These are phyloP conservation scores for Dendrolimus houi DNA, from an alignment of 2,888 invertebrate species.

Conservation along the genomic window DNA sequence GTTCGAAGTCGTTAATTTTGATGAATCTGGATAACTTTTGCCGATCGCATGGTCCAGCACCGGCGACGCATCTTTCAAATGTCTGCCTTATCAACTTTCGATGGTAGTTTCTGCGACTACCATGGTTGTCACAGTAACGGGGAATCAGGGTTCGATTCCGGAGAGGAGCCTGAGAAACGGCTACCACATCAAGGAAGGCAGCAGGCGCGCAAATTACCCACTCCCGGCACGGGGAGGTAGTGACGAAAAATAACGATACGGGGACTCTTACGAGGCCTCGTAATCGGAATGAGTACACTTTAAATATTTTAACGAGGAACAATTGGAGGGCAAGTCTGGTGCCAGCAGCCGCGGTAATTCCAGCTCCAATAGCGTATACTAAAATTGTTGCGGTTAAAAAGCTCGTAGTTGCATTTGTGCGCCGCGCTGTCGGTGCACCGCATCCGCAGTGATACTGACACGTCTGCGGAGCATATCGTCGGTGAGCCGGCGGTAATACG, in stretches of 20 bases:
- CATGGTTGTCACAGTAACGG: slow-evolving; percentile 83
- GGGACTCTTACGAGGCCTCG: slow-evolving; percentile 74
- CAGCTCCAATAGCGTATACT: too few species aligned
- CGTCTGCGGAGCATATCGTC: slow-evolving; percentile 38
- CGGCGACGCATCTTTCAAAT: slow-evolving; percentile 79
- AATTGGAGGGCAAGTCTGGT: too few species aligned
- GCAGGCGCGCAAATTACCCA: too few species aligned
- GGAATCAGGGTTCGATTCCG: slow-evolving; percentile 84
- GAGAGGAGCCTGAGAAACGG: slow-evolving; percentile 25
- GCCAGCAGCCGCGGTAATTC: too few species aligned
- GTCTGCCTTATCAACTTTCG: slow-evolving; percentile 82
- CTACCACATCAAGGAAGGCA: too few species aligned
- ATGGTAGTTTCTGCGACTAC: slow-evolving; percentile 80
- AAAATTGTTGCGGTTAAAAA: too few species aligned
- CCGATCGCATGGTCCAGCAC: slow-evolving; percentile 43
- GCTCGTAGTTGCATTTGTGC: too few species aligned
- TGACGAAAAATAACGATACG: slow-evolving; percentile 81
- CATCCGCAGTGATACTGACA: slow-evolving; percentile 41
- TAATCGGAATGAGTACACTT: slow-evolving; percentile 75
- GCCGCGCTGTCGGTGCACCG: slow-evolving; percentile 38
- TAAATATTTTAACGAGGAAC: slow-evolving; percentile 25
- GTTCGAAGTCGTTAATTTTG: slow-evolving; percentile 51
- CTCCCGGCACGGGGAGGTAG: slow-evolving; percentile 54
- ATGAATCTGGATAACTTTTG: slow-evolving; percentile 47
- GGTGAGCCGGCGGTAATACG: slow-evolving; percentile 34